phyloP scores from a whole-genome alignment of 2,888 invertebrate genomes.

The Metellina segmentata region DNA sequence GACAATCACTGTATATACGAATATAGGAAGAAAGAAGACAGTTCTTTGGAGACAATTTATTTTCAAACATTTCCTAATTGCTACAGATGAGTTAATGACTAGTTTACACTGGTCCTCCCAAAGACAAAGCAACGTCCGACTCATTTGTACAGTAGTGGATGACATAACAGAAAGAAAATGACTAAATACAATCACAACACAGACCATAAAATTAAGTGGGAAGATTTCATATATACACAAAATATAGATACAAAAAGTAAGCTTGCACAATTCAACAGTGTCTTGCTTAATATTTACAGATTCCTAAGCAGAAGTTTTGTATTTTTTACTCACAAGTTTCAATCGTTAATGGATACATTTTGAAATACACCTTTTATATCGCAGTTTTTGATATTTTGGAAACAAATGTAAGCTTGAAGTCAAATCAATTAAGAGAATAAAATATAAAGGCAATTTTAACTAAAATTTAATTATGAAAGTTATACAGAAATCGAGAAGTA shows the following conservation, averaged over 20 bases:
- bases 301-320: background rate
- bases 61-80: slow-evolving; percentile 21
- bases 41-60: slow-evolving; percentile 18
- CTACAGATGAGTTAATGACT: slow-evolving; percentile 73
- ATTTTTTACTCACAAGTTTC: background rate
- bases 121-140: slow-evolving; percentile 16
- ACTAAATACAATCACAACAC: slow-evolving; percentile 35
- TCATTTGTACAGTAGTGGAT: slow-evolving; percentile 32
- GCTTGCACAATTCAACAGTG: background rate
- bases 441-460: background rate
- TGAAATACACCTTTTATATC: background rate
- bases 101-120: slow-evolving; percentile 69
- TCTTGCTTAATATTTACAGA: background rate
- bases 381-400: background rate
- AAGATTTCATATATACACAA: slow-evolving; percentile 15
- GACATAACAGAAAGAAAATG: slow-evolving; percentile 55
- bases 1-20: background rate
- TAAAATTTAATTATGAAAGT: background rate
- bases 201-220: slow-evolving; percentile 8
- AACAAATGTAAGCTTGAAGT: background rate
- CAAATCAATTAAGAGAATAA: background rate
- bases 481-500: no score
- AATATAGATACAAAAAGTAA: background rate
- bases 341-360: background rate
- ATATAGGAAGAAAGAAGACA: background rate